Conservation (phyloP, 2,797 vertebrate species). For the Silurus aristotelis region DNA sequence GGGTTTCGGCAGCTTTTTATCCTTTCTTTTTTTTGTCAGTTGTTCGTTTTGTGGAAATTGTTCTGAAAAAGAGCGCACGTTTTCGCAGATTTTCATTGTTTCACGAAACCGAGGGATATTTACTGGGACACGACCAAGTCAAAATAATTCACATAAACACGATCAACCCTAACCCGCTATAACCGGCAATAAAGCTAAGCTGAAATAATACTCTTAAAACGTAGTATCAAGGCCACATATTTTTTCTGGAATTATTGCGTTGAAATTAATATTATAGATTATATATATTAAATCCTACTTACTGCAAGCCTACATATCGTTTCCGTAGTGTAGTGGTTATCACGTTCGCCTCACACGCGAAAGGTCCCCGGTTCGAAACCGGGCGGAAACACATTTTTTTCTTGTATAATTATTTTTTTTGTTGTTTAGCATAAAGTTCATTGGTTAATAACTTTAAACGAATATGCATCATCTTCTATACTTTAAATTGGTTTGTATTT, state of each 20-base stretch:
- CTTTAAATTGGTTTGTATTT: no score
- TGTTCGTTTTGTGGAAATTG: neutral
- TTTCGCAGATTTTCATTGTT: neutral
- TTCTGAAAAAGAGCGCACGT: neutral
- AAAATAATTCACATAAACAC: neutral
- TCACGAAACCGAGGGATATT: neutral
- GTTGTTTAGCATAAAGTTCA: no score
- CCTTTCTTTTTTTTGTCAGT: neutral
- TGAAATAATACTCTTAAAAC: no score
- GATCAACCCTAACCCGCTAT: no score
- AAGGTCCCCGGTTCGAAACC: conserved; percentile 46
- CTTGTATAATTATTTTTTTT: no score
- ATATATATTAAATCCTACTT: no score
- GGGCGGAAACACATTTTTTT: conserved; percentile 20
- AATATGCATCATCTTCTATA: no score
- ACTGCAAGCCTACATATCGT: neutral
- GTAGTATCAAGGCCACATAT: no score
- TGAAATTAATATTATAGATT: no score
- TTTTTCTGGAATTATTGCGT: no score
- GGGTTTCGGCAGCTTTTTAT: conserved; percentile 54
- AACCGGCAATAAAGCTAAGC: no score
- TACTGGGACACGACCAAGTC: neutral
- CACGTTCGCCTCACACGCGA: conserved; percentile 44
- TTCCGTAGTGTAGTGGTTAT: conserved; percentile 54
- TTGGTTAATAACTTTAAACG: no score